Evolutionary conservation across 1,140 invertebrate genomes (phyloP).

Genomic region (Bombus affinis): DNA sequence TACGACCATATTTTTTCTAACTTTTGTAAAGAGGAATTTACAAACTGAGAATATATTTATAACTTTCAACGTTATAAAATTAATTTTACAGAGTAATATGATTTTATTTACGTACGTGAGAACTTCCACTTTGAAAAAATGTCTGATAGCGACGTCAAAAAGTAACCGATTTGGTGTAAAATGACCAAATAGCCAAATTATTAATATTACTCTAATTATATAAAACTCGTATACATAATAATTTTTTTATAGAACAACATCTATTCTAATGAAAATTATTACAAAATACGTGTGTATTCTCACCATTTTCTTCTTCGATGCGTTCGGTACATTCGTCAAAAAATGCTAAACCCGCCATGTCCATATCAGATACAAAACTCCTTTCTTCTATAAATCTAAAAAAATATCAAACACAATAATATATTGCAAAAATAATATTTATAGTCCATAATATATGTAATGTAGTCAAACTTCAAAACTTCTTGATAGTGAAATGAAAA

Average conservation of each 20-base stretch:
- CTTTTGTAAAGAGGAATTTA: neutral
- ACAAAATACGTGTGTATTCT: slow-evolving; percentile 11
- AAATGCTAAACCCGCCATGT: slow-evolving; percentile 93
- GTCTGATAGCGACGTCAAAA: neutral
- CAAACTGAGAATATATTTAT: neutral
- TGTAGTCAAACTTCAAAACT: too few species aligned
- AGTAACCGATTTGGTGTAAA: neutral
- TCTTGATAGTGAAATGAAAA: neutral
- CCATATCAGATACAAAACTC: slow-evolving; percentile 98
- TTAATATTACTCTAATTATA: neutral
- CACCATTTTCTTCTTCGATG: slow-evolving; percentile 85
- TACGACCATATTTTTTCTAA: neutral
- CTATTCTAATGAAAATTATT: neutral
- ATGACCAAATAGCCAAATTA: neutral
- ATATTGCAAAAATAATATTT: neutral
- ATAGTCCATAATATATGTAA: neutral
- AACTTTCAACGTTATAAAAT: neutral
- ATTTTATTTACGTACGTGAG: neutral
- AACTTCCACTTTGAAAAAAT: neutral
- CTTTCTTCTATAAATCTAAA: slow-evolving; percentile 98
- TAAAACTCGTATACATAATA: neutral
- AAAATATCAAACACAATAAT: slow-evolving; percentile 14
- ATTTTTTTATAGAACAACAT: neutral
- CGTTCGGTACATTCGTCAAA: slow-evolving; percentile 98
- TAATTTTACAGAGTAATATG: neutral